These are phyloP conservation scores for Erpetoichthys calabaricus DNA, from an alignment of 2,797 vertebrate genomes.

Conservation along the genomic window DNA sequence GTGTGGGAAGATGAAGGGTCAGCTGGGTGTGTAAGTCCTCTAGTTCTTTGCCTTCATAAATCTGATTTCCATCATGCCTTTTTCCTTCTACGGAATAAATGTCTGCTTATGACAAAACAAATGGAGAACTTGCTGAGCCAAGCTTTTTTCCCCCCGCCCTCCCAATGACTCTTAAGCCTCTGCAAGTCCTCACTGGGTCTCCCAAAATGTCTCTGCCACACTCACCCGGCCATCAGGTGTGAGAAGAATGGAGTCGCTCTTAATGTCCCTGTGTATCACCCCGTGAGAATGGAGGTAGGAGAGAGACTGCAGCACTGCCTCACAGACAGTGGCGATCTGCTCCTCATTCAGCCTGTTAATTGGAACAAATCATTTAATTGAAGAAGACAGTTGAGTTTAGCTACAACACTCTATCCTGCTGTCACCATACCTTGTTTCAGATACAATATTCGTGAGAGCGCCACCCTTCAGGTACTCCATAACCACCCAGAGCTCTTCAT, in stretches of 20 bases:
- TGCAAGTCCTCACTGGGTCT: too few species aligned
- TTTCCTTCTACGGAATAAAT: too few species aligned
- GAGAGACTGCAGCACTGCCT: slow-evolving; percentile 87
- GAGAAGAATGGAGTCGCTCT: slow-evolving; percentile 94
- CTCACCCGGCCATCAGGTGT: slow-evolving; percentile 84
- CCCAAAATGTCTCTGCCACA: background rate
- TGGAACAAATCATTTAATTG: background rate
- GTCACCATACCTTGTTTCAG: slow-evolving; percentile 77
- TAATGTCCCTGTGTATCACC: slow-evolving; percentile 96
- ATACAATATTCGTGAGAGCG: slow-evolving; percentile 93
- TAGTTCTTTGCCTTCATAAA: too few species aligned
- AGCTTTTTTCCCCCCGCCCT: too few species aligned
- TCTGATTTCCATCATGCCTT: too few species aligned
- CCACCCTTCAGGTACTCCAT: slow-evolving; percentile 98
- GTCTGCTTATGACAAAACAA: too few species aligned
- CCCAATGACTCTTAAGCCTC: too few species aligned
- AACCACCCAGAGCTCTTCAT: slow-evolving; percentile 96
- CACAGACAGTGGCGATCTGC: slow-evolving; percentile 95
- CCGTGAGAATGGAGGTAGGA: slow-evolving; percentile 92
- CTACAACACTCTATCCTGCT: background rate
- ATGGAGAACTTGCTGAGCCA: too few species aligned
- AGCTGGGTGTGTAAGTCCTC: too few species aligned
- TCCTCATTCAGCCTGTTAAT: slow-evolving; percentile 77
- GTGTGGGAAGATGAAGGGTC: too few species aligned
- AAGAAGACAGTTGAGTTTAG: background rate